phyloP scores from a whole-genome alignment of 2,888 invertebrate species.

The Meiosimyza decipiens region DNA sequence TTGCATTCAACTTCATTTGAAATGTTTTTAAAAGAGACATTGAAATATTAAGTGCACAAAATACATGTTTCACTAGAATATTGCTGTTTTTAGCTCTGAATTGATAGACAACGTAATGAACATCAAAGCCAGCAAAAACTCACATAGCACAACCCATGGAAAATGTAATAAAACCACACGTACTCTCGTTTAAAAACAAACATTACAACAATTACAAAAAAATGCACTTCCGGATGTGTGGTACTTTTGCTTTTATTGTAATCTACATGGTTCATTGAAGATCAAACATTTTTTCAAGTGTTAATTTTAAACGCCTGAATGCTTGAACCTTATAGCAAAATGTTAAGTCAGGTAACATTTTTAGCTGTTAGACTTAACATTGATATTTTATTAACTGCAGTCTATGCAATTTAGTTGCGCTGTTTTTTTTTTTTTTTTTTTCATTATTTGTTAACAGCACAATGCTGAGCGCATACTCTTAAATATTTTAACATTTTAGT shows the following conservation, averaged over 20 bases:
- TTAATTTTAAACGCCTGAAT: background rate
- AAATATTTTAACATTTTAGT: background rate
- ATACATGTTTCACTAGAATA: background rate
- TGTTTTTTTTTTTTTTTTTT: too few species aligned
- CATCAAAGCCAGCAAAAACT: background rate
- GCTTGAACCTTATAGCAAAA: background rate
- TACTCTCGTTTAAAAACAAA: too few species aligned
- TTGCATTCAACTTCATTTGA: background rate
- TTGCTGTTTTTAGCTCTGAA: background rate
- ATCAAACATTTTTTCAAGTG: too few species aligned
- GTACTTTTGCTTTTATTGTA: too few species aligned
- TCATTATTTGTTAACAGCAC: too few species aligned
- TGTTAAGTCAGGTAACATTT: background rate
- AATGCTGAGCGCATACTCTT: background rate
- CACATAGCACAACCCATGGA: too few species aligned
- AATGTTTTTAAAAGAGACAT: constrained; percentile 6
- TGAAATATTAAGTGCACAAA: constrained; percentile 14
- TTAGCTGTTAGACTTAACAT: background rate
- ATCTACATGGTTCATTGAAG: too few species aligned
- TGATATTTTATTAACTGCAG: background rate
- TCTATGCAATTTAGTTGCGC: background rate
- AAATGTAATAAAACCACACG: background rate
- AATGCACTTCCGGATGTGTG: constrained; percentile 15
- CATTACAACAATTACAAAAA: background rate
- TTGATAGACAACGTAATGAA: background rate